These are phyloP conservation scores for Zeugodacus cucurbitae DNA, from an alignment of 1,140 invertebrate species.

Conservation along the genomic window DNA sequence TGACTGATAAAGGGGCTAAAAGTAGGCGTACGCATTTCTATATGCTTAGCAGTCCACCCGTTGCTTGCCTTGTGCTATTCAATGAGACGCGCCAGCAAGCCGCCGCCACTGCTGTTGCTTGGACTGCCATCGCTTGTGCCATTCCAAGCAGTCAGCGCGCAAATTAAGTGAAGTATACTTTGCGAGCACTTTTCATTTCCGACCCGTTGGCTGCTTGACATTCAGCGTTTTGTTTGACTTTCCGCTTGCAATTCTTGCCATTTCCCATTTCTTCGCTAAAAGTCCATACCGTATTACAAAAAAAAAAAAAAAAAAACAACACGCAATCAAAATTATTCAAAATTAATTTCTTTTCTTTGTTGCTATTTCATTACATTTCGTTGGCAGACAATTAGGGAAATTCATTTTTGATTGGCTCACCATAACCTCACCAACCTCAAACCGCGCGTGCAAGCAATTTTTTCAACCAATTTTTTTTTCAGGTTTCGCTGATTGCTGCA, in stretches of 20 bases:
- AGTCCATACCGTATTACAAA: background rate
- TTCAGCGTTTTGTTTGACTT: constrained; percentile 22
- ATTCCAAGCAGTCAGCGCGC: background rate
- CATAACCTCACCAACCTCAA: background rate
- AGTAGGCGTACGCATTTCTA: background rate
- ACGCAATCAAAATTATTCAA: background rate
- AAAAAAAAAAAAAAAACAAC: background rate
- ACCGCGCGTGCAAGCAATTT: background rate
- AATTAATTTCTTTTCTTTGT: constrained; percentile 1
- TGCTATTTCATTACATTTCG: constrained; percentile 4
- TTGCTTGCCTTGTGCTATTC: background rate
- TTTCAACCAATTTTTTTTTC: too few relatives aligned
- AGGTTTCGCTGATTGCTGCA: constrained; percentile 21
- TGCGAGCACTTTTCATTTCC: constrained; percentile 16
- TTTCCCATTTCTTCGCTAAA: background rate
- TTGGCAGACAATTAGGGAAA: constrained; percentile 26
- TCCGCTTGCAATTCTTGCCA: background rate
- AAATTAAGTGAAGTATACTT: constrained; percentile 32
- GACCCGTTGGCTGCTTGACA: background rate
- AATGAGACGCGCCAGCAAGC: background rate
- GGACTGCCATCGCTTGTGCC: background rate
- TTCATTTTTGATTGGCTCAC: constrained; percentile 2
- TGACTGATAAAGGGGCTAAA: background rate
- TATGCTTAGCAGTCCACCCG: background rate
- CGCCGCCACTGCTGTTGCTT: background rate